A percentile compares a stretch with the other conserved stretches of the same genome.
phyloP scores from a whole-genome alignment of 2,797 vertebrate species.

The Crocodylus rhombifer region DNA sequence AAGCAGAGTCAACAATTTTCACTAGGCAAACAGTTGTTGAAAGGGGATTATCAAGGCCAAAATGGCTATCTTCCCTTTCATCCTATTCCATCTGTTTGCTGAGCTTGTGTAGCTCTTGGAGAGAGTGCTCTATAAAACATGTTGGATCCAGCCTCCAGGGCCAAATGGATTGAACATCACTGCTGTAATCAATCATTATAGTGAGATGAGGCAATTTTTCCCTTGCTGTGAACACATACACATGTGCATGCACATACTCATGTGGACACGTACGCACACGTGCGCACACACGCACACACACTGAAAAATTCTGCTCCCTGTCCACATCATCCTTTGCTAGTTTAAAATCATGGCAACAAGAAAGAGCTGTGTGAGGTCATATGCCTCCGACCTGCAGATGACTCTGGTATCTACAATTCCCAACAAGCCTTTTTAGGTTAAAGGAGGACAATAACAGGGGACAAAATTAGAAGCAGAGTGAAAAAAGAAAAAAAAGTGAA shows the following conservation, averaged over 20 bases:
- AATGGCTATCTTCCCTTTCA: neutral
- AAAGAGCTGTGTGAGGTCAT: neutral
- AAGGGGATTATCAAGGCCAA: neutral
- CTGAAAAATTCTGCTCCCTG: neutral
- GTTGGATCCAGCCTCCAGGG: too few relatives aligned
- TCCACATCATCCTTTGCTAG: neutral
- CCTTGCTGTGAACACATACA: neutral
- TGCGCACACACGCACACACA: neutral
- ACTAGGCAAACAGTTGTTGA: accelerated
- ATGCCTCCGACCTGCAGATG: neutral
- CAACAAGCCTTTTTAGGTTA: neutral
- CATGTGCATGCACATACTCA: too few relatives aligned
- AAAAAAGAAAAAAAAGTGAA: neutral
- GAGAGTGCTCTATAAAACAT: neutral
- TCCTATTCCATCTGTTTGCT: neutral
- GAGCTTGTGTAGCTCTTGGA: neutral
- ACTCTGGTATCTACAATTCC: neutral
- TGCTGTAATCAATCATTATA: neutral
- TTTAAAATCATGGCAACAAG: neutral
- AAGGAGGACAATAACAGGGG: neutral
- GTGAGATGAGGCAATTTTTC: neutral
- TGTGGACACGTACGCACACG: too few relatives aligned
- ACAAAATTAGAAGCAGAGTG: neutral
- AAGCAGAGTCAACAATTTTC: neutral
- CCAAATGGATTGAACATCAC: neutral